These are phyloP conservation scores for Gallinago undulata DNA, from an alignment of 2,113 vertebrate genomes.

Conservation along the genomic window DNA sequence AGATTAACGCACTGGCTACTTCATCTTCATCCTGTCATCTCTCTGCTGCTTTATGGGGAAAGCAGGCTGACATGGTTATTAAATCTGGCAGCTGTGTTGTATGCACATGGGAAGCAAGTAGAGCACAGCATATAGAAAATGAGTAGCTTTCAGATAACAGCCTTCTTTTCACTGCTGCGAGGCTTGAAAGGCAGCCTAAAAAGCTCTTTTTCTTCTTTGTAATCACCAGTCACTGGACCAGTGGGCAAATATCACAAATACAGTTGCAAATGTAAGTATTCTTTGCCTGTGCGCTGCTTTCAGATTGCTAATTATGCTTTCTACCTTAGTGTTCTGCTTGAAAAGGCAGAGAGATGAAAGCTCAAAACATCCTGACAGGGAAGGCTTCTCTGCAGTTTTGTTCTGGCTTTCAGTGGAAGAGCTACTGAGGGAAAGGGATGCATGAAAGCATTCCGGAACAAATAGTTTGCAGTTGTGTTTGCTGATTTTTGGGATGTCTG, in stretches of 20 bases:
- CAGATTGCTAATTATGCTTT: conserved; percentile 1
- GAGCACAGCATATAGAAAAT: conserved; percentile 62
- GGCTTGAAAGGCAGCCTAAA: conserved; percentile 41
- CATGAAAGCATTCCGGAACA: background rate
- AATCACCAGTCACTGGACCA: conserved; percentile 15
- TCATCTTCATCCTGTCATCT: conserved; percentile 59
- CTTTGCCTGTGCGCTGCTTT: background rate
- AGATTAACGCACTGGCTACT: background rate
- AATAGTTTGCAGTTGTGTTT: background rate
- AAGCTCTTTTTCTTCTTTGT: conserved; percentile 27
- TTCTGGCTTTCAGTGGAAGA: conserved; percentile 21
- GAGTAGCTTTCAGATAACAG: conserved; percentile 54
- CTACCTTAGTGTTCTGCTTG: conserved; percentile 1
- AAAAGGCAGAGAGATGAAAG: conserved; percentile 39
- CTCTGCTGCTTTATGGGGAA: conserved; percentile 31
- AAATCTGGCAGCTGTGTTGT: conserved; percentile 74
- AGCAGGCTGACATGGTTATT: conserved; percentile 67
- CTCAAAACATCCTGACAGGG: conserved; percentile 25
- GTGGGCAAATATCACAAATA: conserved; percentile 17
- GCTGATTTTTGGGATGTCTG: background rate
- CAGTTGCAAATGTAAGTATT: conserved; percentile 74
- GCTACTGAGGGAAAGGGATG: background rate
- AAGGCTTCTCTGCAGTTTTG: conserved; percentile 32
- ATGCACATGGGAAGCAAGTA: conserved; percentile 49
- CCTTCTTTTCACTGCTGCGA: conserved; percentile 10